These are phyloP conservation scores for Ypsolopha sequella DNA, from an alignment of 2,888 invertebrate species.

Conservation along the genomic window DNA sequence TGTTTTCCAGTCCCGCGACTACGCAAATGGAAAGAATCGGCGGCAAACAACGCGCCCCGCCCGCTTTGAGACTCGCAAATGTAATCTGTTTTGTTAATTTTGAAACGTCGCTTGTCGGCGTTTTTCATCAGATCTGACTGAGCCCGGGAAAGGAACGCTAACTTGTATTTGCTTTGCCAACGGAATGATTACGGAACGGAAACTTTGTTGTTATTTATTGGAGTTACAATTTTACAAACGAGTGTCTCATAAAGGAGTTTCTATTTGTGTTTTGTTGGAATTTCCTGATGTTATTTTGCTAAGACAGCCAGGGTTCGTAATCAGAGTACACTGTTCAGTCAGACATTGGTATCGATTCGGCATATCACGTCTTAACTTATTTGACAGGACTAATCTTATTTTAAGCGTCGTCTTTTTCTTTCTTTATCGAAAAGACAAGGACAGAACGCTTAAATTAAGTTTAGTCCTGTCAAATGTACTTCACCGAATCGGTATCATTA, in stretches of 20 bases:
- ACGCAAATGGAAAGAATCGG: constrained; percentile 53
- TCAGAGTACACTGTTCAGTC: too few relatives aligned
- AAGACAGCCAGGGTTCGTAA: too few relatives aligned
- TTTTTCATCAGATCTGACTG: constrained; percentile 27
- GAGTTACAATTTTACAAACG: constrained; percentile 2
- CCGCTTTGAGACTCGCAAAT: constrained; percentile 47
- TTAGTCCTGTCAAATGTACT: too few relatives aligned
- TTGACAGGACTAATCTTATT: too few relatives aligned
- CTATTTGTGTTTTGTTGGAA: constrained; percentile 7
- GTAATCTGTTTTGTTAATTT: constrained; percentile 69
- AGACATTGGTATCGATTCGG: too few relatives aligned
- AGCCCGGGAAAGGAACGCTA: constrained; percentile 23
- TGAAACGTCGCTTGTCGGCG: constrained; percentile 36
- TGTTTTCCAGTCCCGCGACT: constrained; percentile 22
- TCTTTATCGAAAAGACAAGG: too few relatives aligned
- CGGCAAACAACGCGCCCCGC: constrained; percentile 41
- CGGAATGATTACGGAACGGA: constrained; percentile 24
- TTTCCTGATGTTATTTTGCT: background rate
- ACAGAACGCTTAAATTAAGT: too few relatives aligned
- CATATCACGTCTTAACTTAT: too few relatives aligned
- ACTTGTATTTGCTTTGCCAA: constrained; percentile 25
- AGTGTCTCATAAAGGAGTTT: background rate
- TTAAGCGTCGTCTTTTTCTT: too few relatives aligned
- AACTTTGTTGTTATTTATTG: constrained; percentile 14
- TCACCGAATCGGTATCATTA: too few relatives aligned